phyloP scores from a whole-genome alignment of 2,113 vertebrate genomes.

The Heptranchias perlo region DNA sequence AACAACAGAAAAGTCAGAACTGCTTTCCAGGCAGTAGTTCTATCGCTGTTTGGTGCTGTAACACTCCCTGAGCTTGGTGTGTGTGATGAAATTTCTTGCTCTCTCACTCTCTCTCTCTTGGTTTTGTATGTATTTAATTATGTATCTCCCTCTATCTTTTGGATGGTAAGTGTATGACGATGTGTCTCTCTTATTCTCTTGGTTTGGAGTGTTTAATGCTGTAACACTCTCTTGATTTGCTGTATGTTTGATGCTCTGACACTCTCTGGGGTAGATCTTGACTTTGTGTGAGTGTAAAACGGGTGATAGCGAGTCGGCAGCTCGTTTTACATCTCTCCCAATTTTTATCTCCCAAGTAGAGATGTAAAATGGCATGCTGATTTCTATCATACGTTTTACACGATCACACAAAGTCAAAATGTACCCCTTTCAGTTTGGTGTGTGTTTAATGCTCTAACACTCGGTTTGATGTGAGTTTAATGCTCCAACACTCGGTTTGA shows the following conservation, averaged over 20 bases:
- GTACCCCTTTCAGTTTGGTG: not conserved
- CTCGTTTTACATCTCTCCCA: not conserved
- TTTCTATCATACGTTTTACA: not conserved
- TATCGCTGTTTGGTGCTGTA: not conserved
- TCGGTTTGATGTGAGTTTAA: not conserved
- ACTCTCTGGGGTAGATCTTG: not conserved
- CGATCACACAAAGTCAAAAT: not conserved
- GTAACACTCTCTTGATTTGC: not conserved
- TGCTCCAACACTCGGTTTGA: too few species aligned
- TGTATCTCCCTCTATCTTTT: not conserved
- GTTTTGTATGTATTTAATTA: not conserved
- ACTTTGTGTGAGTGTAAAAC: not conserved
- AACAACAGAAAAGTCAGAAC: not conserved
- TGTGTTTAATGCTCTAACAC: not conserved
- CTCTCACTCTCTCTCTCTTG: not conserved
- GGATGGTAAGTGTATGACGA: not conserved
- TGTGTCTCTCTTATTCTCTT: not conserved
- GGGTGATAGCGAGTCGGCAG: too few species aligned
- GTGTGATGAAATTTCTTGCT: not conserved
- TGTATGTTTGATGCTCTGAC: not conserved
- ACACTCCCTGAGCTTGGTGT: not conserved
- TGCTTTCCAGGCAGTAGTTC: not conserved
- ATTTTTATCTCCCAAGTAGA: not conserved
- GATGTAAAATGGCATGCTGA: not conserved
- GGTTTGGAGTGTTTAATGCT: not conserved